Base-by-base conservation (phyloP, 2,113 vertebrate species). In the Oryzias curvinotus region DNA sequence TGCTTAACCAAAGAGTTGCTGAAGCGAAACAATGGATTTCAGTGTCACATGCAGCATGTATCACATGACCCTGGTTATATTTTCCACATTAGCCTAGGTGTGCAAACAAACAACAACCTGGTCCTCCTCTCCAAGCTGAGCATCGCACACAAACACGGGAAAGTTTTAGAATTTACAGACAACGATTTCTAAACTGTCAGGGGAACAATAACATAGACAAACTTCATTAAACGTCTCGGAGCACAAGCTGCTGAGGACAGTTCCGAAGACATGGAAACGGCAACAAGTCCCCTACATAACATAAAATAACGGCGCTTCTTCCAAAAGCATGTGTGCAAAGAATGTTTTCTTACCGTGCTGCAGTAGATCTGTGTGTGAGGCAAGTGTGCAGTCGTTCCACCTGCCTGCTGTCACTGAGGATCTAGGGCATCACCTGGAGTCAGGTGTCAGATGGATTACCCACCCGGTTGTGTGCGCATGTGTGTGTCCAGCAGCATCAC, bases 371-470 rank as follows among this genome's bases (percentile, higher is more conserved):
- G 79, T 67, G 71, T 44, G 62, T 42, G 45, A 74, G 78, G 64
- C 62, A 69, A 65, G 74, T 70, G 73, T 74, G 86, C 54, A 60
- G 68, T 83, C 53, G 77, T 86, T 92, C 87, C 88, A 91, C 87
- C 84, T 90, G 88, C 87, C 90, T 90, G 88, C 91, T 91, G 90
- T 90, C 83, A 86, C 87, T 84, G 82, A 67, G 87, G 75, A 93
- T 88, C 86, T 90, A 80, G 89, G 89, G 64, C 90, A 88, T 87
- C 88, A 91, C 85, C 84, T 86, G 88, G 90, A 92, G 90, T 93
- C 92, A 92, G 90, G 91, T 93, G 86, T 92, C 92, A 89, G 71
- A 78, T 73, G 81, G 85, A 80, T 67, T 48, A 71, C 62, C 68
- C 62, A 58, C 65, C 71, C 17, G 63, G 19, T 19, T 79, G 52